phyloP scores from a whole-genome alignment of 2,797 vertebrate species.

The Enteromius viviparus region DNA sequence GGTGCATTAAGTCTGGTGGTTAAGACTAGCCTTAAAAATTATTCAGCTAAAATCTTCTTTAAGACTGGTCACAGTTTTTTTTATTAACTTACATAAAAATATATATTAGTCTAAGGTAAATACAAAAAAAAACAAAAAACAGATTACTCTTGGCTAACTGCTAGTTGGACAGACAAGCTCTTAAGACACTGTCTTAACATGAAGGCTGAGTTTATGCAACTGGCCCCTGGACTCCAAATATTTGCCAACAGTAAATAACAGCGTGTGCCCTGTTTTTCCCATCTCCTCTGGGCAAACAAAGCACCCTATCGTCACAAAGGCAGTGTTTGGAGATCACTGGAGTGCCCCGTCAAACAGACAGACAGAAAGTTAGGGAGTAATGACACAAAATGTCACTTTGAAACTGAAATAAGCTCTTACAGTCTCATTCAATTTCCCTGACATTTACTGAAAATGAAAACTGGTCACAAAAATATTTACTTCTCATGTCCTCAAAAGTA shows the following conservation, averaged over 20 bases:
- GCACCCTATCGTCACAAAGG: constrained; percentile 64
- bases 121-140: no score
- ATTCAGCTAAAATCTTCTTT: no score
- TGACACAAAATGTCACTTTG: constrained; percentile 17
- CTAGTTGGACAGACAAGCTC: no score
- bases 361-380: not conserved
- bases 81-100: no score
- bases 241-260: constrained; percentile 79
- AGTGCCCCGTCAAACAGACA: constrained; percentile 67
- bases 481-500: not conserved
- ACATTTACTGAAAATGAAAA: not conserved
- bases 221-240: constrained; percentile 52
- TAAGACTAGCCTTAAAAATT: no score
- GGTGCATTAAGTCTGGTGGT: no score
- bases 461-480: not conserved
- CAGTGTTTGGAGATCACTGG: constrained; percentile 60
- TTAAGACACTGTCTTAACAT: no score
- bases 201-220: no score
- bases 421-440: not conserved
- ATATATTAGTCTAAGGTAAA: no score
- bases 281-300: constrained; percentile 72
- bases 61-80: no score
- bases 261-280: constrained; percentile 69
- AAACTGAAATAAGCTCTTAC: not conserved
- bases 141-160: no score